phyloP scores from a whole-genome alignment of 2,113 vertebrate species.

The Oreocharis arfaki region DNA sequence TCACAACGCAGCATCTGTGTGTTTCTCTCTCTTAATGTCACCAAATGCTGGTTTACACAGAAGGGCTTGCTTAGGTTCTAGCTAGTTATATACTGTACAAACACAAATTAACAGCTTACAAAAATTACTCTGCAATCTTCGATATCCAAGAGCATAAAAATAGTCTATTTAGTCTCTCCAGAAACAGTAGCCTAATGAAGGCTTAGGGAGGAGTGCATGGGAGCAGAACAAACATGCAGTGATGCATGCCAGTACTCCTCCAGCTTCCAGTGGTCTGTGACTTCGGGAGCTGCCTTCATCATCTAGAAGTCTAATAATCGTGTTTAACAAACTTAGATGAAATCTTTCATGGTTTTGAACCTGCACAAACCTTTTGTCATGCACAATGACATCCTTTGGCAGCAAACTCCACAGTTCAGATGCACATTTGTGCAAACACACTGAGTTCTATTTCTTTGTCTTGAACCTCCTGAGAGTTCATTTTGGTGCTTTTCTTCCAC shows the following conservation, averaged over 20 bases:
- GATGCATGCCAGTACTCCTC: background rate
- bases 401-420: background rate
- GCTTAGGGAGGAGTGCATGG: background rate
- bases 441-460: background rate
- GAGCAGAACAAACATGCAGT: background rate
- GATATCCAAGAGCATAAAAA: background rate
- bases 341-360: background rate
- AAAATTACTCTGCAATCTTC: background rate
- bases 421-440: background rate
- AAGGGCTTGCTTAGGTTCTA: conserved; percentile 20
- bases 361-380: background rate
- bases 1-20: conserved; percentile 16
- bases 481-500: background rate
- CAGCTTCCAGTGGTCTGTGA: background rate
- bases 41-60: conserved; percentile 49
- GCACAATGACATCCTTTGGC: background rate
- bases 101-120: conserved; percentile 43
- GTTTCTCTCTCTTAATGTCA: conserved; percentile 55
- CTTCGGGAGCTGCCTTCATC: background rate
- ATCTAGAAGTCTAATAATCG: background rate
- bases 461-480: background rate
- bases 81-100: conserved; percentile 8
- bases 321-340: background rate
- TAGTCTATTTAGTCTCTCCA: background rate
- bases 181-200: background rate